phyloP scores from a whole-genome alignment of 2,888 invertebrate genomes.

The Aradus depressus region DNA sequence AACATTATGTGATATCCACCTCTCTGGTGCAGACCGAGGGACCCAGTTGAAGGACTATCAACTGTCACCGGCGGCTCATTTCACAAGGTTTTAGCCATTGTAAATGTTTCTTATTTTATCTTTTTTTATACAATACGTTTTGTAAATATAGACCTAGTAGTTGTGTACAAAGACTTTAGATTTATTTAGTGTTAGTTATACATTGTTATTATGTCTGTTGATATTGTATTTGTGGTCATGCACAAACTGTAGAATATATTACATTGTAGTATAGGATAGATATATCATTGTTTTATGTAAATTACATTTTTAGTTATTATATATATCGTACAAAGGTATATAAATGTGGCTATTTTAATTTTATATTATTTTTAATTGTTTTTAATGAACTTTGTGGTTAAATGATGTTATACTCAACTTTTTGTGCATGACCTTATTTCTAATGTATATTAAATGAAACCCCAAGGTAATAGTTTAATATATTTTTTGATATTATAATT shows the following conservation, averaged over 20 bases:
- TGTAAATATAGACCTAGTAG: slow-evolving; percentile 22
- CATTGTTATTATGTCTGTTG: slow-evolving; percentile 16
- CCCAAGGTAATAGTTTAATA: not conserved
- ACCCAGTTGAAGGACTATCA: too few species aligned
- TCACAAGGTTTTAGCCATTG: slow-evolving; percentile 20
- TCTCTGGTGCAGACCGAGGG: too few species aligned
- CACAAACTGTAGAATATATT: slow-evolving; percentile 15
- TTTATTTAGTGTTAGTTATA: slow-evolving; percentile 17
- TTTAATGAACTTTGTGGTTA: slow-evolving; percentile 5
- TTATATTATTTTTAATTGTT: slow-evolving; percentile 8
- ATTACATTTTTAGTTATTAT: slow-evolving; percentile 11
- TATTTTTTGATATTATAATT: slow-evolving; percentile 3
- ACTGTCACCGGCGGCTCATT: too few species aligned
- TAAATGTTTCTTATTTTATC: slow-evolving; percentile 18
- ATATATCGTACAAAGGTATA: slow-evolving; percentile 9
- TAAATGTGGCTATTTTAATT: slow-evolving; percentile 4
- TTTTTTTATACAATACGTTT: slow-evolving; percentile 22
- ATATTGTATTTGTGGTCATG: slow-evolving; percentile 13
- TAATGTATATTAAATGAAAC: slow-evolving; percentile 3
- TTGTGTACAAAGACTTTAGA: slow-evolving; percentile 25
- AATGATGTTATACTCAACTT: slow-evolving; percentile 3
- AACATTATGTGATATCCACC: too few species aligned
- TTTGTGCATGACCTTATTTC: slow-evolving; percentile 17
- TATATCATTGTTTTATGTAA: slow-evolving; percentile 15
- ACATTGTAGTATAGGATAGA: slow-evolving; percentile 17